Percentiles rank a stretch among this genome's conserved stretches.
These are phyloP conservation scores for Hyles euphorbiae DNA, from an alignment of 1,140 invertebrate species.

Conservation along the genomic window DNA sequence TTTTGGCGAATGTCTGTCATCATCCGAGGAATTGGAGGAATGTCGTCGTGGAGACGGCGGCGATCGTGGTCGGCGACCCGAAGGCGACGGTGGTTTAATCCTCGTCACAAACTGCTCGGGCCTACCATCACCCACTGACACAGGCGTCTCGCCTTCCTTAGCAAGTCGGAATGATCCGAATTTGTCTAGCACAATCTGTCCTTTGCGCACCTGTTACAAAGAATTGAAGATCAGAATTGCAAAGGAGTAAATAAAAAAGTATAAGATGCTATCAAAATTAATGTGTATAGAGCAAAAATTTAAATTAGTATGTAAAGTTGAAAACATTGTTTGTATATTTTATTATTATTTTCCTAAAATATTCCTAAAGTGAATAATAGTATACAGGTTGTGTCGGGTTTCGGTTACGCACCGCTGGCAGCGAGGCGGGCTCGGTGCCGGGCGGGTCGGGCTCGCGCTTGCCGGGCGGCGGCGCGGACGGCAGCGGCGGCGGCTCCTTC, in stretches of 20 bases:
- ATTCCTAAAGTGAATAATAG: too few species aligned
- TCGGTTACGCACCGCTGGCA: constrained; percentile 28
- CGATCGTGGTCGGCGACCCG: constrained; percentile 53
- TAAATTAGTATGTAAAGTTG: too few species aligned
- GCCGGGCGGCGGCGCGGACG: constrained; percentile 50
- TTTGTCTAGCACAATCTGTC: constrained; percentile 79
- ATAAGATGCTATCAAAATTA: too few species aligned
- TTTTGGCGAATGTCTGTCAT: constrained; percentile 62
- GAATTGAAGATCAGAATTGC: not conserved
- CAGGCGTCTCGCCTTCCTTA: constrained; percentile 71
- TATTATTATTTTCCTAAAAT: too few species aligned
- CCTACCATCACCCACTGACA: constrained; percentile 60
- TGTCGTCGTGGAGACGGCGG: constrained; percentile 71
- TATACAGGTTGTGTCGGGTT: too few species aligned
- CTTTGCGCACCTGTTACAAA: constrained; percentile 51
- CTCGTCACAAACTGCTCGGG: constrained; percentile 72
- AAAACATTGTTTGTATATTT: too few species aligned
- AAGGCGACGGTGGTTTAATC: constrained; percentile 59
- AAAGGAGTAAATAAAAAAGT: too few species aligned
- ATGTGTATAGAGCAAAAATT: too few species aligned
- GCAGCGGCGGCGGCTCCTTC: constrained; percentile 73
- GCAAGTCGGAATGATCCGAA: constrained; percentile 80
- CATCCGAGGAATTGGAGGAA: constrained; percentile 59
- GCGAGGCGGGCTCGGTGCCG: constrained; percentile 55
- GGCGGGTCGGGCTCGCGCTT: constrained; percentile 71